Conservation (phyloP, 2,797 vertebrate genomes). For the Notamacropus eugenii region DNA sequence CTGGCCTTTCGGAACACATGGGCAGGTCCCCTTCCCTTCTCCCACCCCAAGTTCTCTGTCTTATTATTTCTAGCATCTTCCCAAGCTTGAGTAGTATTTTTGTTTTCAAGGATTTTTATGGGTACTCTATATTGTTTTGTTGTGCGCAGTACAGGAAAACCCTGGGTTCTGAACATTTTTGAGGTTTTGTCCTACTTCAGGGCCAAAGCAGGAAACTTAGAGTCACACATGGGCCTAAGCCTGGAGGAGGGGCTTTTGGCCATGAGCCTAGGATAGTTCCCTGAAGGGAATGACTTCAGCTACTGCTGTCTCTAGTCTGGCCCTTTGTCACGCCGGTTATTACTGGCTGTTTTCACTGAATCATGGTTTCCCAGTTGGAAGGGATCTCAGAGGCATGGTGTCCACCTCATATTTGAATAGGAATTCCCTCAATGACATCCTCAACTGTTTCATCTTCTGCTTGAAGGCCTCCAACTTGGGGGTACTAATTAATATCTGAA, state of each 20-base stretch:
- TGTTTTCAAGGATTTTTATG: slow-evolving; percentile 67
- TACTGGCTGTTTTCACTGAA: neutral
- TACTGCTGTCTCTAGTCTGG: neutral
- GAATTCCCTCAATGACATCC: no score
- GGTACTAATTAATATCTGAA: neutral
- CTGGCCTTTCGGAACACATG: neutral
- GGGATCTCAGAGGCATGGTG: neutral
- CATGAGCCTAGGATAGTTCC: slow-evolving; percentile 38
- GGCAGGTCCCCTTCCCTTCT: neutral
- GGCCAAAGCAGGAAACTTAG: slow-evolving; percentile 70
- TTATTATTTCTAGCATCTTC: slow-evolving; percentile 39
- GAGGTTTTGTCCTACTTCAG: slow-evolving; percentile 69
- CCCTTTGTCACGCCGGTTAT: neutral
- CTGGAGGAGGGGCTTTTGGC: slow-evolving; percentile 44
- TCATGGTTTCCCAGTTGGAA: neutral
- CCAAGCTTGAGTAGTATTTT: slow-evolving; percentile 1
- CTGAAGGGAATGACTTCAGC: neutral
- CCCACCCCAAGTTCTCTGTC: neutral
- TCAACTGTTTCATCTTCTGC: neutral
- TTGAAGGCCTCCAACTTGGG: neutral
- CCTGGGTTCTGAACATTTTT: slow-evolving; percentile 60
- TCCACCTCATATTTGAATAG: neutral
- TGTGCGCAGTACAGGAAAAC: slow-evolving; percentile 55
- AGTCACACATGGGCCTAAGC: slow-evolving; percentile 40
- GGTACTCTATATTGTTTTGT: slow-evolving; percentile 42